Conservation (phyloP, 2,113 vertebrate species). For the Cyprinus carpio region DNA sequence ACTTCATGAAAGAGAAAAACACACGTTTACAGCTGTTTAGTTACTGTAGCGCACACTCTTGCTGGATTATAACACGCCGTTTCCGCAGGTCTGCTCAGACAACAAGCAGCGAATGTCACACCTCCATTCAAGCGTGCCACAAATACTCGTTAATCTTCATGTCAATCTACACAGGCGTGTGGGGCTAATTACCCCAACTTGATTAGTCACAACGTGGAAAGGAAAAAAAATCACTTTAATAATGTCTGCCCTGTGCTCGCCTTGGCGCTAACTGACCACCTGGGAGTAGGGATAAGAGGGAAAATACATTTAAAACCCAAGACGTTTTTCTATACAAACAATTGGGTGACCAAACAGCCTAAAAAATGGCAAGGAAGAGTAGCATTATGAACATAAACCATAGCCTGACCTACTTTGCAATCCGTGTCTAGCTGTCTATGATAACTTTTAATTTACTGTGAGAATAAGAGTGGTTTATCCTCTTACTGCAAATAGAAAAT, state of each 20-base stretch:
- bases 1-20: not conserved
- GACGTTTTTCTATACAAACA: not conserved
- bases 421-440: not conserved
- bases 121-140: conserved; percentile 64
- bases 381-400: not conserved
- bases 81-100: conserved; percentile 45
- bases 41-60: conserved; percentile 5
- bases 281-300: conserved; percentile 33
- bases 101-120: conserved; percentile 61
- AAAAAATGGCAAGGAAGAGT: not conserved
- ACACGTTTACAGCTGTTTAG: conserved; percentile 39
- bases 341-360: not conserved
- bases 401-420: conserved; percentile 14
- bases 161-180: conserved; percentile 69
- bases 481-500: conserved; percentile 43
- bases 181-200: conserved; percentile 69
- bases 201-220: conserved; percentile 63
- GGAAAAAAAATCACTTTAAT: conserved; percentile 65
- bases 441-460: conserved; percentile 28
- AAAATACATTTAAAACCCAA: conserved; percentile 17
- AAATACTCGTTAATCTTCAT: conserved; percentile 73
- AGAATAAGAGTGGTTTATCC: conserved; percentile 40
- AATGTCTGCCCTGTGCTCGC: conserved; percentile 60
- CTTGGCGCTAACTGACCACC: conserved; percentile 61
- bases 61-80: not conserved